These are phyloP conservation scores for Ophthalmolycus amberensis DNA, from an alignment of 2,113 vertebrate genomes.

Conservation along the genomic window DNA sequence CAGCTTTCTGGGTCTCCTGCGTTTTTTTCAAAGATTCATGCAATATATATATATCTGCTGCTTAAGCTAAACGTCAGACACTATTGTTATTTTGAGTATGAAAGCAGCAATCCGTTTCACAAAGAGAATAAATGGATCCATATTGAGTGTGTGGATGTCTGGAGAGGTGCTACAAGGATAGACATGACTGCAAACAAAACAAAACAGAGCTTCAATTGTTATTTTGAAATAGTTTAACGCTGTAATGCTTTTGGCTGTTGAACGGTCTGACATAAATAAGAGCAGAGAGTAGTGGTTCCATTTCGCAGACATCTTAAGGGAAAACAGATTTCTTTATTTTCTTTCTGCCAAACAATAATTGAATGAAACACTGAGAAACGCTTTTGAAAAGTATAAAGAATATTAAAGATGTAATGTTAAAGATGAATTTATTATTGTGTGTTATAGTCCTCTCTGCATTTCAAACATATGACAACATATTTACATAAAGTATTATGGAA, in stretches of 20 bases:
- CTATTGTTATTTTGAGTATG: background rate
- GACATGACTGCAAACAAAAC: background rate
- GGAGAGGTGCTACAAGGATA: background rate
- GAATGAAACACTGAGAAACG: constrained; percentile 5
- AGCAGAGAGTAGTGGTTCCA: background rate
- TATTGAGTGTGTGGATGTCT: background rate
- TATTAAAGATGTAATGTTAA: background rate
- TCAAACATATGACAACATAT: background rate
- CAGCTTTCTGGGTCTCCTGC: background rate
- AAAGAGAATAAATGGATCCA: background rate
- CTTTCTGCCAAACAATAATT: constrained; percentile 3
- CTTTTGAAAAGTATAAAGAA: background rate
- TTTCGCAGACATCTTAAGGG: constrained; percentile 7
- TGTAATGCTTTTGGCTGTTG: constrained; percentile 6
- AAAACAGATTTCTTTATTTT: constrained; percentile 17
- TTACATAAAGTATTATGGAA: background rate
- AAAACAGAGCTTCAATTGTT: constrained; percentile 12
- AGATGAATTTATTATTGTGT: background rate
- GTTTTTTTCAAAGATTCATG: background rate
- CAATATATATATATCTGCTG: background rate
- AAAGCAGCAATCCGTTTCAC: background rate
- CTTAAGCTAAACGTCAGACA: background rate
- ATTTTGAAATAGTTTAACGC: background rate
- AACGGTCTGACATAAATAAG: background rate
- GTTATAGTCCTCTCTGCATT: background rate